Base-by-base conservation (phyloP, 2,888 invertebrate genomes). In the Cylloceria caligata region DNA sequence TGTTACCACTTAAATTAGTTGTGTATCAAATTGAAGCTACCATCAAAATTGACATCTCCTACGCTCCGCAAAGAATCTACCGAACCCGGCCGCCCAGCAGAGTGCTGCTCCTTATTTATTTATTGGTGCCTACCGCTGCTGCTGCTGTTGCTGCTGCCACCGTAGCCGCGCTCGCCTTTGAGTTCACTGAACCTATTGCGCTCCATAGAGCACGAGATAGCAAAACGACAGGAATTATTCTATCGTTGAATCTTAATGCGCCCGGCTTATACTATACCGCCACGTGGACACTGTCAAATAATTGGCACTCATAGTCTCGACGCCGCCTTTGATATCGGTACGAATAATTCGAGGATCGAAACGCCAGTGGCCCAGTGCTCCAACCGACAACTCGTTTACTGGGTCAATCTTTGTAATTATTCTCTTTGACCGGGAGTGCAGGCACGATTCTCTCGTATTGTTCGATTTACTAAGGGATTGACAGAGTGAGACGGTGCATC, bases 221-320 rank as follows among this genome's bases (percentile, higher is more conserved):
- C 36, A 68, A 13, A 55, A 11, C 39, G 65, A 39, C 57, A 19
- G 55, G 64, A 24, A 39, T 47, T 76, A 49, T 72, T 49, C 65
- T 47, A 42, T 55, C 74, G 62, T 62, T 49, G 16, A 68, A 67
- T 65, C 34, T 62, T 36, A 19, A 60, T 34, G 60, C 9, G 60
- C 11, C 60, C 16, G 34, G 9, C 19, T 9, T 34, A 1, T 11
- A 5, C 16, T 30, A 34, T n/a, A 57, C 4, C 34, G 60, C 60
- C 60, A 60, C 60, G 34, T 60, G 60, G 60, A 42, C 7, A 42
- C 11, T 21, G 42, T 42, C 24, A 60, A 60, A 60, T 71, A 69
- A 80, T 81, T 81, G 81, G 62, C 60, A 39, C 36, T 71, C 75
- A 80, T 80, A 67, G 76, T 49, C 34, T 9, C 60, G 57, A 76